These are phyloP conservation scores for Priocnemis perturbator DNA, from an alignment of 2,888 invertebrate species.

Conservation along the genomic window DNA sequence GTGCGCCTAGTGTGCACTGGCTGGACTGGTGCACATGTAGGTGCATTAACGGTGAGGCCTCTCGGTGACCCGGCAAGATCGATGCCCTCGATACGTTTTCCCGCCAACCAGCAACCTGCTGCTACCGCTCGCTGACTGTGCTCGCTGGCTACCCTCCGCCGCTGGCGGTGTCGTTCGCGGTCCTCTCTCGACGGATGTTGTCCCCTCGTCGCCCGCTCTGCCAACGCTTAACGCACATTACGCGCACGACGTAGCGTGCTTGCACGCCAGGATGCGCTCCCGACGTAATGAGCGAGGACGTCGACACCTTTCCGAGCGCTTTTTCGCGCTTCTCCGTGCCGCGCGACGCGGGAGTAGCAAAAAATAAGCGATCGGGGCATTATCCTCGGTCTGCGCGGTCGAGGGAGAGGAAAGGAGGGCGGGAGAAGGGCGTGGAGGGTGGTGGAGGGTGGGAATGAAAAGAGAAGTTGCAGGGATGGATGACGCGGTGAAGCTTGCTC, in stretches of 20 bases:
- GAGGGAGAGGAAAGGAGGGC: no score
- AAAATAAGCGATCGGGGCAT: no score
- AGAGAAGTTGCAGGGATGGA: background rate
- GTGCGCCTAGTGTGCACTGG: constrained; percentile 11
- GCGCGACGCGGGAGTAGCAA: no score
- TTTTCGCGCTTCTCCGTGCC: background rate
- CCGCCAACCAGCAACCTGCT: constrained; percentile 53
- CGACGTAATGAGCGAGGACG: background rate
- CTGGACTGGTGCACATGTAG: constrained; percentile 43
- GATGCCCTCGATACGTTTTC: constrained; percentile 63
- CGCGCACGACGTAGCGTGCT: background rate
- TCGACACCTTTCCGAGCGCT: background rate
- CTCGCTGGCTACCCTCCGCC: constrained; percentile 1
- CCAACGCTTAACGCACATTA: background rate
- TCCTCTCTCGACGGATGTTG: background rate
- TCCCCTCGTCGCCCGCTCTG: background rate
- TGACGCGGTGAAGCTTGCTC: no score
- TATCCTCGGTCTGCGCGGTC: no score
- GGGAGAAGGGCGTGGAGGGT: no score
- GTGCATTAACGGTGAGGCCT: constrained; percentile 61
- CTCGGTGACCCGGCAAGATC: constrained; percentile 71
- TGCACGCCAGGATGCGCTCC: background rate
- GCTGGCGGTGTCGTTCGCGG: background rate
- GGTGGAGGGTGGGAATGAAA: constrained; percentile 1
- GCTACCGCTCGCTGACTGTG: constrained; percentile 22